A percentile compares a stretch with the other conserved stretches of the same genome.
Evolutionary conservation across 2,888 invertebrate species (phyloP).

Genomic region (Thereva unica): DNA sequence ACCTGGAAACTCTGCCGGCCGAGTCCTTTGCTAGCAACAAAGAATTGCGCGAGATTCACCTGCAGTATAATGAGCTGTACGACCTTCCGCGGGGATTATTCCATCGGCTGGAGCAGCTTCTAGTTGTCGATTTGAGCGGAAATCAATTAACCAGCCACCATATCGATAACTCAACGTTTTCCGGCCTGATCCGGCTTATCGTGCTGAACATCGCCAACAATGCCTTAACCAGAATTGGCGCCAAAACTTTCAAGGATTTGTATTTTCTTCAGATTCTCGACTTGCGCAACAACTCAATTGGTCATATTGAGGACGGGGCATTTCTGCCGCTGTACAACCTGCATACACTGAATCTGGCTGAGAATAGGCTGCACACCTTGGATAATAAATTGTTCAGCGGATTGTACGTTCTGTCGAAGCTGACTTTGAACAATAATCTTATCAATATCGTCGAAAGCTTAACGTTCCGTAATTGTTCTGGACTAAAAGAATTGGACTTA

Average conservation of each 20-base stretch:
- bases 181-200: conserved; percentile 81
- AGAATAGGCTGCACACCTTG: conserved; percentile 81
- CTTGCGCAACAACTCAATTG: conserved; percentile 83
- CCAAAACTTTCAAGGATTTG: conserved; percentile 82
- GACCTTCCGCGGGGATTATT: conserved; percentile 82
- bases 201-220: conserved; percentile 85
- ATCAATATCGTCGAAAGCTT: conserved; percentile 77
- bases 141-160: conserved; percentile 85
- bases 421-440: conserved; percentile 84
- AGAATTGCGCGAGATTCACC: conserved; percentile 79
- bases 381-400: conserved; percentile 83
- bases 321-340: conserved; percentile 86
- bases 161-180: conserved; percentile 82
- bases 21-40: conserved; percentile 79
- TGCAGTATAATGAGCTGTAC: conserved; percentile 83
- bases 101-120: conserved; percentile 79
- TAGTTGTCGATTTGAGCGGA: conserved; percentile 81
- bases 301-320: conserved; percentile 85
- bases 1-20: conserved; percentile 77
- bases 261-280: conserved; percentile 85
- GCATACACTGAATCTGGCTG: conserved; percentile 85
- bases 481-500: conserved; percentile 84
- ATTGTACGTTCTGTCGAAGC: conserved; percentile 78
- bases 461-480: conserved; percentile 85
- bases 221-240: conserved; percentile 80